Conservation (phyloP, 2,113 vertebrate species). For the Progne subis region DNA sequence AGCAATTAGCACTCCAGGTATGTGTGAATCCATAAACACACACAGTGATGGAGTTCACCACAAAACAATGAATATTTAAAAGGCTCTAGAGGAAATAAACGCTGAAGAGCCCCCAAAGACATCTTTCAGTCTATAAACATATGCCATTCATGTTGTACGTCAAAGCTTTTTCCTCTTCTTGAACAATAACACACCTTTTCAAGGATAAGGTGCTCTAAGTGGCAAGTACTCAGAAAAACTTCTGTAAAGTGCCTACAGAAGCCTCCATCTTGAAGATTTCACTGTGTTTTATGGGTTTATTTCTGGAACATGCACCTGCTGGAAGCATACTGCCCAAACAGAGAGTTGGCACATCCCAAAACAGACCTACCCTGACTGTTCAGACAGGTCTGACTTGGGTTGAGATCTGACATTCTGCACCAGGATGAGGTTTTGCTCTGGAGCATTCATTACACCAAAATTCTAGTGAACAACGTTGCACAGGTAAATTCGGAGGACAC, state of each 20-base stretch:
- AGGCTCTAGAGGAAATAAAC: neutral
- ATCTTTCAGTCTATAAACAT: neutral
- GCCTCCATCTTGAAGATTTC: neutral
- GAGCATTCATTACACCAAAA: neutral
- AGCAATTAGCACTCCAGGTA: conserved; percentile 16
- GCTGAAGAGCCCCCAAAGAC: neutral
- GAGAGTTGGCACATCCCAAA: neutral
- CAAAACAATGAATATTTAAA: neutral
- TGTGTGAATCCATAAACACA: conserved; percentile 7
- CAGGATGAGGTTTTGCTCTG: neutral
- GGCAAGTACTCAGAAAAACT: neutral
- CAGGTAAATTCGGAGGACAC: neutral
- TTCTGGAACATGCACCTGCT: neutral
- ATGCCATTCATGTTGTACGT: neutral
- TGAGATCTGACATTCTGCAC: neutral
- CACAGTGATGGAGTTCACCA: neutral
- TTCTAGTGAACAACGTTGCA: accelerated
- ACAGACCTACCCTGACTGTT: neutral
- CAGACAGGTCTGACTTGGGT: neutral
- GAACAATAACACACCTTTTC: neutral
- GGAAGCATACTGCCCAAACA: neutral
- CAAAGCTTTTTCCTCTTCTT: neutral
- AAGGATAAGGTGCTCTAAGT: neutral
- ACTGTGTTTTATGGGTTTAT: neutral
- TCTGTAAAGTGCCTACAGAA: neutral